Base-by-base conservation (phyloP, 2,113 vertebrate species). In the Toxostoma redivivum region DNA sequence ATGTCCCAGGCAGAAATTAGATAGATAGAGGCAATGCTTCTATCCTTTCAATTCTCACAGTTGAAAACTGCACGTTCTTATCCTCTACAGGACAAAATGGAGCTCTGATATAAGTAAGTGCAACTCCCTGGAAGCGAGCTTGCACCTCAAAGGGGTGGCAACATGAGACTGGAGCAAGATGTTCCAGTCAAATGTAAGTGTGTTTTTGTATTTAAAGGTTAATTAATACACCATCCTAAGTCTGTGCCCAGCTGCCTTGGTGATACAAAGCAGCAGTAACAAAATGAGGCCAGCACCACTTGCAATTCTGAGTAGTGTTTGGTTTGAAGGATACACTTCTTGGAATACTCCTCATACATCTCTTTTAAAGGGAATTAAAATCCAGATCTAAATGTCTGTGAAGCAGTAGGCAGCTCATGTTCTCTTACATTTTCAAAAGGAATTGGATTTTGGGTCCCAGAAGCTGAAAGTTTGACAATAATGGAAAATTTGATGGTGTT, bases 371-470 rank as follows among this genome's bases (percentile, higher is more conserved):
- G 10, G 19, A 81, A 72, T 13, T 60, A 78, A 66, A 72, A 25
- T 50, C 1, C 13, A 37, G 27, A 3, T 2, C 1, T 50, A 64
- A 88, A 53, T 24, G 9, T 25, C 18, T 72, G 18, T 54, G 54
- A 65, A 18, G 18, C 5, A 42, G 30, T 23, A 27, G 22, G 38
- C 24, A 93, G 40, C 31, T 80, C 0, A 0, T 45, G 12, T 42
- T 40, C 27, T 58, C 51, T 58, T 88, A 33, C 2, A 8, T 5
- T 50, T 81, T 60, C 2, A 13, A 54, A 80, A 92, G 8, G 9
- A 27, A 42, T 56, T 69, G 42, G 14, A 57, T 66, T 92, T 84
- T 54, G 50, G 17, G 38, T 35, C 16, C 25, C 14, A 18, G 40
- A 50, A 65, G 8, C 25, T 42, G 30, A 31, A 30, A 60, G 3